Percentiles rank a stretch among this genome's conserved stretches.
Evolutionary conservation across 2,797 vertebrate genomes (phyloP).

Genomic region (Adelosebastes latens): DNA sequence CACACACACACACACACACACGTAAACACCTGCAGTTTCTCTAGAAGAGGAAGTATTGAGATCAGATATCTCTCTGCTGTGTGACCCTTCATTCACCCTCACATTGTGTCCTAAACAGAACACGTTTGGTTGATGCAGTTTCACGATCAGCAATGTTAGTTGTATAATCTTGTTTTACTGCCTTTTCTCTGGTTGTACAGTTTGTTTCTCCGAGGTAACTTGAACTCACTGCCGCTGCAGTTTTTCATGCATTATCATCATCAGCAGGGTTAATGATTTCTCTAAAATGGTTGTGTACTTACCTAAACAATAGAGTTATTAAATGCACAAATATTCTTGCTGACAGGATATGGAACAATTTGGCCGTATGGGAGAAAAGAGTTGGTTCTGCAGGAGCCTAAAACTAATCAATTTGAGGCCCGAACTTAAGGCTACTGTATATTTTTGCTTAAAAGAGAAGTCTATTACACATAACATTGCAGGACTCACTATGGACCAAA

Average conservation of each 20-base stretch:
- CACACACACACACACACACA: background rate
- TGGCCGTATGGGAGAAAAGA: background rate
- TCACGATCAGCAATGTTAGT: background rate
- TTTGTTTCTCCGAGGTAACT: background rate
- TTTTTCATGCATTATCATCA: background rate
- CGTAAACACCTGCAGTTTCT: background rate
- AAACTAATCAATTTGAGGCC: too few species aligned
- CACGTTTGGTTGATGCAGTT: background rate
- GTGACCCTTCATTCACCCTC: conserved; percentile 16
- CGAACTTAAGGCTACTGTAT: fast-evolving
- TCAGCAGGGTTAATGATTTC: background rate
- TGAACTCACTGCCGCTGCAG: background rate
- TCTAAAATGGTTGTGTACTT: background rate
- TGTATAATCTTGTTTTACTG: background rate
- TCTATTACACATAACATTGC: background rate
- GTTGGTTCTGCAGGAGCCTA: background rate
- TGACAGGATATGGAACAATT: background rate
- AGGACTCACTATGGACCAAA: background rate
- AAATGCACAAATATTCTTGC: background rate
- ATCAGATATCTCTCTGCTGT: conserved; percentile 17
- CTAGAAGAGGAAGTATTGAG: background rate
- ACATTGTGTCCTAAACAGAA: background rate
- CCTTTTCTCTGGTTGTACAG: background rate
- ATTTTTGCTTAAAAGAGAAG: background rate
- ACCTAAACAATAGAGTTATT: background rate